Conservation (phyloP, 1,140 invertebrate species). For the Apis laboriosa region DNA sequence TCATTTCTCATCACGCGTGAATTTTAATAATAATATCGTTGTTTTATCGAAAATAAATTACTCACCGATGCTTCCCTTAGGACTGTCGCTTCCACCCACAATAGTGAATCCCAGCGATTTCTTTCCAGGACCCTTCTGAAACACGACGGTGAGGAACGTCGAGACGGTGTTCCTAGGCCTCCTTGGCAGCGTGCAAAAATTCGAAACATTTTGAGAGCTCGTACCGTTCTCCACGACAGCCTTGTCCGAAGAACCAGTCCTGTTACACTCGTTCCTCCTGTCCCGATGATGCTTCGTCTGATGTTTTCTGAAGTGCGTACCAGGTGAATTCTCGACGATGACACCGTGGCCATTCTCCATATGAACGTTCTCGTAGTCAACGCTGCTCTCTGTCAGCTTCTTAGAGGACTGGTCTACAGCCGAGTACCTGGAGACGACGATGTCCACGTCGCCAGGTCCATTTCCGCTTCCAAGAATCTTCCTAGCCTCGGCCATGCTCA, state of each 20-base stretch:
- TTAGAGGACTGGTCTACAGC: slow-evolving; percentile 70
- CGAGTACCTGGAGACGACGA: slow-evolving; percentile 84
- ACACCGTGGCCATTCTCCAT: slow-evolving; percentile 80
- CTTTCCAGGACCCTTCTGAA: slow-evolving; percentile 91
- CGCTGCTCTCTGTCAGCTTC: slow-evolving; percentile 84
- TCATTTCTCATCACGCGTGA: too few relatives aligned
- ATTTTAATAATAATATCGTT: neutral
- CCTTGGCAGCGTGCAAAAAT: slow-evolving; percentile 87
- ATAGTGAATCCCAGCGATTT: slow-evolving; percentile 95
- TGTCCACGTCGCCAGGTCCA: slow-evolving; percentile 86
- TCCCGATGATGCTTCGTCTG: slow-evolving; percentile 67
- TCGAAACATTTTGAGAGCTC: slow-evolving; percentile 80
- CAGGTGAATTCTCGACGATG: slow-evolving; percentile 78
- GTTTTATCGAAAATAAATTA: neutral
- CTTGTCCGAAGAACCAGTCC: slow-evolving; percentile 71
- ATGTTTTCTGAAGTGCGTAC: slow-evolving; percentile 76
- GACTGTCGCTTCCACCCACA: slow-evolving; percentile 94
- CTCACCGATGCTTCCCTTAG: slow-evolving; percentile 90
- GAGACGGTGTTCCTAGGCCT: slow-evolving; percentile 85
- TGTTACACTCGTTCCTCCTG: slow-evolving; percentile 69
- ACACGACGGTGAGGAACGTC: slow-evolving; percentile 88
- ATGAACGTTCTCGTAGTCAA: slow-evolving; percentile 85
- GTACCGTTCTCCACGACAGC: slow-evolving; percentile 50
- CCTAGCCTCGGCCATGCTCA: slow-evolving; percentile 89
- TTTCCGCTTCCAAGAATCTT: slow-evolving; percentile 84